Evolutionary conservation across 2,888 invertebrate species (phyloP), one percentile per base, ranked within the genome.

Genomic region (Mythimna impura): DNA sequence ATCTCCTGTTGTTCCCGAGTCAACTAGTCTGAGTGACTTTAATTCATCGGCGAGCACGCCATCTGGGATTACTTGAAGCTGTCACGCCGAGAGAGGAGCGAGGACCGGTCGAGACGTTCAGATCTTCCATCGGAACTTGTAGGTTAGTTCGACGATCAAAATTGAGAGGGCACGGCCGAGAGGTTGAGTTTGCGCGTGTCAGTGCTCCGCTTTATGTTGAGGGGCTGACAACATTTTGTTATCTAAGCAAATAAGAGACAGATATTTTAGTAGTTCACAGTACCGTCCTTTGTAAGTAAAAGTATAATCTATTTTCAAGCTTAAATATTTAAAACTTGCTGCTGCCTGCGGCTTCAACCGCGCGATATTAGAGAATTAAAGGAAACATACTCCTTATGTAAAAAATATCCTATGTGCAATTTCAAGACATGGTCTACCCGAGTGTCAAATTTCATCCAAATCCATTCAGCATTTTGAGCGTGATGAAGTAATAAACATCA

Each of bases 31-130:
- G 91, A 91, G 89, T 91, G 92, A 92, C 91, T 91, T 91, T 92
- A 93, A 93, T 93, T 93, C 91, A 91, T 91, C 87, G 90, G 83
- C 84, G 79, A 89, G 87, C 83, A 89, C 90, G 88, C 91, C 93
- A 93, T 93, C 93, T 93, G 93, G 93, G 93, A 93, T 92, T 93
- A 92, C 91, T 93, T 90, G 91, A 89, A 84, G 86, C 91, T 91
- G 92, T 92, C 92, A 92, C 89, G 89, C 89, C 88, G 88, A 88
- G 88, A 88, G 83, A 20, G 20, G 50, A 50, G 89, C 88, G 88
- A 88, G 88, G 89, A 87, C 82, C 83, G 83, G 88, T 86, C 81
- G 80, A 83, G 86, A 85, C 81, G 87, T 86, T 87, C 83, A 82
- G 89, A 89, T 90, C 90, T 91, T 90, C 87, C 89, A 92, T 91